A percentile compares a stretch with the other conserved stretches of the same genome.
phyloP scores from a whole-genome alignment of 2,113 vertebrate species.

The Daboia siamensis region DNA sequence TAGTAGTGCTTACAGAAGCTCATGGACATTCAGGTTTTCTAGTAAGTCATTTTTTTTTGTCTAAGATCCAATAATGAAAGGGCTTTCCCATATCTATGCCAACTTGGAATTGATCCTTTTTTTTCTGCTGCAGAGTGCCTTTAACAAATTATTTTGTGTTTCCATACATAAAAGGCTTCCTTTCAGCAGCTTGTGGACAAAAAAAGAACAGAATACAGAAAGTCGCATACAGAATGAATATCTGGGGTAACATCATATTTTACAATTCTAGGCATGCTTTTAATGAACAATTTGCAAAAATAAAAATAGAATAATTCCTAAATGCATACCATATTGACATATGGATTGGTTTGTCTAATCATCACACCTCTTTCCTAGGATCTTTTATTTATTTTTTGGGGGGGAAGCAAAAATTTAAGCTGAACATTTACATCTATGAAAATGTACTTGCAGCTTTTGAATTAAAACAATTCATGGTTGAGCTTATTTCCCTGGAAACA shows the following conservation, averaged over 20 bases:
- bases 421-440: not conserved
- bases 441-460: not conserved
- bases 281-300: not conserved
- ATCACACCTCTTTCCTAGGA: not conserved
- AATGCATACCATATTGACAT: not conserved
- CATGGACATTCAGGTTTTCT: not conserved
- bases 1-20: not conserved
- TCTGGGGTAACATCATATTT: not conserved
- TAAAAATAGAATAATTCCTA: not conserved
- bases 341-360: not conserved
- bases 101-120: not conserved
- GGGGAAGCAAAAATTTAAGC: not conserved
- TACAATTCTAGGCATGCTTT: not conserved
- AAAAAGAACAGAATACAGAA: too few relatives aligned
- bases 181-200: too few relatives aligned
- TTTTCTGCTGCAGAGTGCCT: not conserved
- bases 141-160: too few relatives aligned
- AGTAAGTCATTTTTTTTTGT: not conserved
- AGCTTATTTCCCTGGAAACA: not conserved
- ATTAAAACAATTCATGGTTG: not conserved
- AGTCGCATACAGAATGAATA: not conserved
- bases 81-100: not conserved
- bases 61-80: not conserved
- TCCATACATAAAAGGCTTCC: too few relatives aligned
- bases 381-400: not conserved